Conservation (phyloP, 2,797 vertebrate species). For the Helicolenus hilgendorfi region DNA sequence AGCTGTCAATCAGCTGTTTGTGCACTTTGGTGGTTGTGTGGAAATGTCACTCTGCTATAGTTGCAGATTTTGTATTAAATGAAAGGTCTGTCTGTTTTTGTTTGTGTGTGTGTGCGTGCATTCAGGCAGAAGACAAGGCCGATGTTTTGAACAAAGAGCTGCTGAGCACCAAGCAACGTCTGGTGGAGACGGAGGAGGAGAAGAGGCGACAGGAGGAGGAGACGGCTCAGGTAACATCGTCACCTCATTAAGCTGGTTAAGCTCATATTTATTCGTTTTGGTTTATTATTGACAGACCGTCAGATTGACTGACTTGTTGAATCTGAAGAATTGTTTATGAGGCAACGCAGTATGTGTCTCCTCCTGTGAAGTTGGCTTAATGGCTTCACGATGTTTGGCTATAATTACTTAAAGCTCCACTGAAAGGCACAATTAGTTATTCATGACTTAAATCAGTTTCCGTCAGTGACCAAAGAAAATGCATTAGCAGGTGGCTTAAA, state of each 20-base stretch:
- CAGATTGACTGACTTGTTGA: too few species aligned
- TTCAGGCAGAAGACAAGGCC: slow-evolving; percentile 97
- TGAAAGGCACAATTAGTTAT: background rate
- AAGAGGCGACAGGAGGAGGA: slow-evolving; percentile 97
- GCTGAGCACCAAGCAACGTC: slow-evolving; percentile 96
- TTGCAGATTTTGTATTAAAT: background rate
- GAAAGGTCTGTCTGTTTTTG: background rate
- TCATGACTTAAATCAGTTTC: background rate
- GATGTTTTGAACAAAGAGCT: slow-evolving; percentile 98
- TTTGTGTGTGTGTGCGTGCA: background rate
- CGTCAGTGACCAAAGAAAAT: background rate
- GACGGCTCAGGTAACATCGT: slow-evolving; percentile 93
- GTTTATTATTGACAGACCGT: too few species aligned
- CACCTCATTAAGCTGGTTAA: too few species aligned
- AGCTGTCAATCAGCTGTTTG: background rate
- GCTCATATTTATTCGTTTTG: too few species aligned
- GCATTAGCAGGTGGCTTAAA: background rate
- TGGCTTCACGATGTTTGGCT: background rate
- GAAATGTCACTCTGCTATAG: background rate
- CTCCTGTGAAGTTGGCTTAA: background rate
- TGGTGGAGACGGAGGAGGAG: slow-evolving; percentile 98
- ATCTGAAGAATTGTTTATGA: background rate
- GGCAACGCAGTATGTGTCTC: background rate
- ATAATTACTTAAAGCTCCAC: background rate
- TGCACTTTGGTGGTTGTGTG: background rate